Evolutionary conservation across 1,140 invertebrate genomes (phyloP), one percentile per base, ranked within the genome.

Genomic region (Listronotus oregonensis): DNA sequence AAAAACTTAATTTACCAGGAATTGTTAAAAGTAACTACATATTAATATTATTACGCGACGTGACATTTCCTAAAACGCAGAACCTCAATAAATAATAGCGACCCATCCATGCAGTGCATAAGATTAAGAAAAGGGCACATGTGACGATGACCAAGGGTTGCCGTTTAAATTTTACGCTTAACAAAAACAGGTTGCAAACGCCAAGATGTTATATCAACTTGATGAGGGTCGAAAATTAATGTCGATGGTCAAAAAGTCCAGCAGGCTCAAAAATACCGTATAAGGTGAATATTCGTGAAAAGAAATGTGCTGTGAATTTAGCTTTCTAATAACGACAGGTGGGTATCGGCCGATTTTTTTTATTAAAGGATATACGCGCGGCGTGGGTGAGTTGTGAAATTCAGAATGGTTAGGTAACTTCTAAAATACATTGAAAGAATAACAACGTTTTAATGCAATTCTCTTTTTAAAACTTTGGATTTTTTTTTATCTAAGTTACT

Each of bases 211-310:
- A 14, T 50, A 49, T 40, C 58, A 49, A 61, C 34, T 54, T 62
- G 59, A 62, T 62, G 59, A 62, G 59, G 59, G 59, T 62, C 59
- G 56, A 58, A 58, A 62, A 62, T 62, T 62, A 62, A 62, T 62
- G 59, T 62, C 59, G 32, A 62, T 54, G 59, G 59, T 62, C 59
- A 62, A 31, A 50, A 62, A 34, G 46, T 49, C 58, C 58, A 46
- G 58, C 58, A 39, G 17, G 6, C 27, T 10, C 3, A 14, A 18
- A 21, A 42, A 37, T 1, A 37, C 34, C 34, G 8, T 37, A 1
- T 46, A 17, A 17, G 14, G 15, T n/a, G 11, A 9, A 34, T 58
- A 46, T 9, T n/a, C 37, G 14, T 60, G 46, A 42, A 62, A 62
- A 32, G 47, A 60, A 50, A 27, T 9, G 31, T 21, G 18, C 15